Evolutionary conservation across 2,113 vertebrate genomes (phyloP), one percentile per base, ranked within the genome.

Genomic region (Phalacrocorax aristotelis): DNA sequence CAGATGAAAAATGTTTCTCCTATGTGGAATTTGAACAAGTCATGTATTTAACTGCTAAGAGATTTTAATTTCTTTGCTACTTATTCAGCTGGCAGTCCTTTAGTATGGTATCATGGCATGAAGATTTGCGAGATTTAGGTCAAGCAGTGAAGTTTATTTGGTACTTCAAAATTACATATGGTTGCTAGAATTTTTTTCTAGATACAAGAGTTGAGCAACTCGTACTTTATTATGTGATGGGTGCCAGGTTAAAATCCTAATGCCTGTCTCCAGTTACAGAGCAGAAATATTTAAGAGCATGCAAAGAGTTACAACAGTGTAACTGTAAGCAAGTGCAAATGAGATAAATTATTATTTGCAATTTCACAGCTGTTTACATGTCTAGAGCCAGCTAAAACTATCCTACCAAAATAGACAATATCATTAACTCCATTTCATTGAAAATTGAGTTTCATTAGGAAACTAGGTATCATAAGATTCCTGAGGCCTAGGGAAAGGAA

Each of bases 361-460:
- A 32, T 83, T 93, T 87, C 75, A 90, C 68, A 86, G 84, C 57
- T 80, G 57, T 90, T 95, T 96, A 77, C 34, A 27, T 70, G 32
- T 82, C 70, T 92, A 81, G 54, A 94, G 58, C 84, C 70, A 88
- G 83, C 64, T 92, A 54, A 93, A 95, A 83, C 55, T 60, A 57
- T 42, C 64, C 81, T 79, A 86, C 78, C 0, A 7, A 95, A 95
- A 62, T 42, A 92, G 70, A 65, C 54, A 80, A 54, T 83, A 77
- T 82, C 6, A 57, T 91, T 96, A 77, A 83, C 93, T 89, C 51
- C 38, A 68, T 94, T 96, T 93, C 32, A 87, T 32, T 93, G 78
- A 72, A 94, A 94, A 85, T 40, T 76, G 54, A 91, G 40, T 94
- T 95, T 91, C 49, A 19, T 83, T 90, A 69, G 44, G 75, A 93